A percentile compares a stretch with the other conserved stretches of the same genome.
Evolutionary conservation across 2,888 invertebrate genomes (phyloP).

Genomic region (Cephus runcator): DNA sequence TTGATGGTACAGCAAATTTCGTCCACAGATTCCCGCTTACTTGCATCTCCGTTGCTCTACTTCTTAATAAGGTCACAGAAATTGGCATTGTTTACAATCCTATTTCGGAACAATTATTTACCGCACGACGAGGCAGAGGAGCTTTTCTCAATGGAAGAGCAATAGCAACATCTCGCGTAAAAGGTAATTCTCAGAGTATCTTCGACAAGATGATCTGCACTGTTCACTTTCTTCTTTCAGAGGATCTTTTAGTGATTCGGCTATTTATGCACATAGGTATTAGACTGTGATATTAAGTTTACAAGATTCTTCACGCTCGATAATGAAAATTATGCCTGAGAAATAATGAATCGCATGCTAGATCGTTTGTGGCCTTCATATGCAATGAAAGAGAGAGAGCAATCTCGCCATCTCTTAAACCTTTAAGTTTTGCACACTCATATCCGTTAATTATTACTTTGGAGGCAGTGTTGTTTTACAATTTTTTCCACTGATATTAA

Average conservation of each 20-base stretch:
- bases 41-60: conserved; percentile 76
- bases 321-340: neutral
- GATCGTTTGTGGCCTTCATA: neutral
- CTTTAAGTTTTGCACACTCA: neutral
- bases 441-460: neutral
- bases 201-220: neutral
- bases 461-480: neutral
- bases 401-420: neutral
- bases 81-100: conserved; percentile 84
- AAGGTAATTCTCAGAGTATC: conserved; percentile 53
- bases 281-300: neutral
- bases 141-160: conserved; percentile 78
- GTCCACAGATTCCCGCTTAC: conserved; percentile 77
- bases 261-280: neutral
- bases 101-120: conserved; percentile 76
- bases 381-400: neutral
- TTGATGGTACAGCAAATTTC: conserved; percentile 92
- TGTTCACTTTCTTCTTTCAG: neutral
- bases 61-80: conserved; percentile 70
- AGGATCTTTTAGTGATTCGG: neutral
- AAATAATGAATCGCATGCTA: neutral
- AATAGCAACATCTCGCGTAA: conserved; percentile 67
- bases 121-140: conserved; percentile 76
- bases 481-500: neutral
- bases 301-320: neutral